phyloP scores from a whole-genome alignment of 1,140 invertebrate species.

The Heliothis virescens region DNA sequence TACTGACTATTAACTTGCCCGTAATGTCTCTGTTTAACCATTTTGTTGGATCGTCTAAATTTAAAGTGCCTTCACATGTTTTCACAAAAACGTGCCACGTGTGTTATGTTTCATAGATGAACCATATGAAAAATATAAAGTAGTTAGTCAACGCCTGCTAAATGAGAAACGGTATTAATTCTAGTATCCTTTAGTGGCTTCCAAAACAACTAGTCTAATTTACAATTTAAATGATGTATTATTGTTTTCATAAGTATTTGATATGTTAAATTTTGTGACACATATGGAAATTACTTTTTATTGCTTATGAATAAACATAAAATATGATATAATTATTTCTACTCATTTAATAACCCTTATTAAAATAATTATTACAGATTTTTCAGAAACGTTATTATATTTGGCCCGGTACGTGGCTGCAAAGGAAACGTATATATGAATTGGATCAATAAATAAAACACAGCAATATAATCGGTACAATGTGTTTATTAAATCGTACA shows the following conservation, averaged over 20 bases:
- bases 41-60: slow-evolving; percentile 63
- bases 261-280: slow-evolving; percentile 81
- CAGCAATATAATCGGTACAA: slow-evolving; percentile 66
- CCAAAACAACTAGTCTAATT: slow-evolving; percentile 53
- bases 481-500: slow-evolving; percentile 83
- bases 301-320: slow-evolving; percentile 86
- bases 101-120: slow-evolving; percentile 42
- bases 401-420: too few species aligned
- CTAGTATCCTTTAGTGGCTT: slow-evolving; percentile 65
- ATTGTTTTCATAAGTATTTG: slow-evolving; percentile 70
- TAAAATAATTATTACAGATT: not conserved
- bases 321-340: slow-evolving; percentile 66
- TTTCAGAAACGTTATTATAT: too few species aligned
- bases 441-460: slow-evolving; percentile 43
- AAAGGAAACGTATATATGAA: not conserved
- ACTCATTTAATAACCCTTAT: slow-evolving; percentile 40
- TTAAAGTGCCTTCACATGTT: slow-evolving; percentile 82
- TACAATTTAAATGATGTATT: slow-evolving; percentile 47
- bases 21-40: slow-evolving; percentile 5
- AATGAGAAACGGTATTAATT: slow-evolving; percentile 48
- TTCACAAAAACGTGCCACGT: slow-evolving; percentile 58
- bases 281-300: slow-evolving; percentile 82
- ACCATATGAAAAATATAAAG: slow-evolving; percentile 30
- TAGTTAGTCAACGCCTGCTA: slow-evolving; percentile 54
- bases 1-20: slow-evolving; percentile 1